Evolutionary conservation across 1,140 invertebrate genomes (phyloP), one percentile per base, ranked within the genome.

Genomic region (Rhyzopertha dominica): DNA sequence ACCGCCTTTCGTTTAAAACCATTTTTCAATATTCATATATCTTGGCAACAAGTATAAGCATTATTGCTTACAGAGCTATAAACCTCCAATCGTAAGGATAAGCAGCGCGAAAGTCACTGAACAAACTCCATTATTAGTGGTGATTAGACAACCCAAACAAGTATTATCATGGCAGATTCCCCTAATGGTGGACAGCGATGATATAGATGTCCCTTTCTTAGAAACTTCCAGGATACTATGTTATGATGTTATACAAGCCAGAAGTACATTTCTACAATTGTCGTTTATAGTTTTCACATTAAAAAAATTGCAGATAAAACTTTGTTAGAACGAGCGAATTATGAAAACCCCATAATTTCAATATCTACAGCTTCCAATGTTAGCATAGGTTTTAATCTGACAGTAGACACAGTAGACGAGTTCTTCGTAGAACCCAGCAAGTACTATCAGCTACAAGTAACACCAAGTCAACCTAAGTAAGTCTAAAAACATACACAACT

Each of bases 81-180:
- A 26, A n/a, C 73, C 73, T 16, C 77, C 77, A 7, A 62, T 81
- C 17, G 71, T 81, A 28, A 68, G 65, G 9, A 73, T 82, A 0
- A 68, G 68, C 5, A 76, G 74, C 46, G 53, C 64, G 19, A 65
- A 70, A 39, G 72, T 74, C 3, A 63, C 63, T 9, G 71, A 68
- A n/a, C n/a, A 38, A 1, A 76, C 70, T 56, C 82, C 82, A 2
- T 56, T 84, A 1, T 75, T 84, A 53, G 74, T 84, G 46, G 81
- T 82, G 1, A 76, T 80, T 0, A 61, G 78, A 49, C 80, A 84
- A 61, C 78, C 81, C 39, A 74, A 76, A 70, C 70, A 73, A 35
- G 72, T 82, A 5, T 63, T 81, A 40, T 82, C 81, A 3, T 85
- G 82, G 82, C 77, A 81, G 52, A 59, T 85, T 13, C 82, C 82